These are phyloP conservation scores for Propithecus deckenii DNA, from an alignment of 2,797 vertebrate genomes.

Conservation along the genomic window DNA sequence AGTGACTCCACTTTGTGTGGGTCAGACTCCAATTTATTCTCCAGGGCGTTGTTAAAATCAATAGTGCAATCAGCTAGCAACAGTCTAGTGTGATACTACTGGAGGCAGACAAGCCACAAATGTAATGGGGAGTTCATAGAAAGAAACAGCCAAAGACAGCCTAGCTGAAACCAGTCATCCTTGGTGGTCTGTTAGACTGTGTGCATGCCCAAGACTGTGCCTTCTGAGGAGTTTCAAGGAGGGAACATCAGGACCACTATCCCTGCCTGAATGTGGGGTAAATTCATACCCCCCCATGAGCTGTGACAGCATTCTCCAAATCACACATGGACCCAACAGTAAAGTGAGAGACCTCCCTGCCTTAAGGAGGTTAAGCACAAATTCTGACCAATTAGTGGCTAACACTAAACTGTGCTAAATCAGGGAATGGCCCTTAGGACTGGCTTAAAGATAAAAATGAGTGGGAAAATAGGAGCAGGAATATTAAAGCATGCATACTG, in stretches of 20 bases:
- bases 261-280: background rate
- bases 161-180: background rate
- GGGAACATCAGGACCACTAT: background rate
- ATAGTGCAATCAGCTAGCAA: background rate
- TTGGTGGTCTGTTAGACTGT: background rate
- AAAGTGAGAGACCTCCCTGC: background rate
- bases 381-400: background rate
- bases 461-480: background rate
- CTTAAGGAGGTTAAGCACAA: background rate
- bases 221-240: background rate
- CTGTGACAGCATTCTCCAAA: background rate
- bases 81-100: background rate
- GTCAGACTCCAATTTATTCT: background rate
- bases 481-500: background rate
- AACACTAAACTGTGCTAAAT: background rate
- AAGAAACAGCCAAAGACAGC: background rate
- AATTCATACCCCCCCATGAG: background rate
- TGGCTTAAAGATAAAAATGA: background rate
- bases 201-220: accelerated
- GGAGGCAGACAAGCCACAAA: background rate
- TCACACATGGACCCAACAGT: background rate
- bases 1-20: background rate
- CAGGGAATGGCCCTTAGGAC: background rate
- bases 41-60: background rate
- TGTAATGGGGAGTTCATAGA: background rate